Percentiles rank a stretch among this genome's conserved stretches.
Conservation (phyloP, 2,797 vertebrate species). For the Thaleichthys pacificus region DNA sequence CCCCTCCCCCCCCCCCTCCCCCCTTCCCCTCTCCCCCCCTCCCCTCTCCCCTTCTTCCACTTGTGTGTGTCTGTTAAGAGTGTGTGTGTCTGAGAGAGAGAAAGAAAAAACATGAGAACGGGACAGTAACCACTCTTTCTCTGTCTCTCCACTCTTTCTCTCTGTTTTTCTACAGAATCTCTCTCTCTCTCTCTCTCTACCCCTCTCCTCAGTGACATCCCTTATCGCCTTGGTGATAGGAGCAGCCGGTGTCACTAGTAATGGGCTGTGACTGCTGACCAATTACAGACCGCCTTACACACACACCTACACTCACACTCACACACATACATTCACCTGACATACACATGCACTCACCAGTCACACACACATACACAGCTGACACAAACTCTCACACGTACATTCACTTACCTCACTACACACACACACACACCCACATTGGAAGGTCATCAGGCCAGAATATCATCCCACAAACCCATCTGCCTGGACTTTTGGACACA, state of each 20-base stretch:
- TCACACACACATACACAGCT: too few relatives aligned
- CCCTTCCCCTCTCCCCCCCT: neutral
- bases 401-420: too few relatives aligned
- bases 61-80: neutral
- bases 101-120: neutral
- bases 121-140: neutral
- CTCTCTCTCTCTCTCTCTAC: neutral
- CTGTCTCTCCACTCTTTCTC: neutral
- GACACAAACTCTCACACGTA: too few relatives aligned
- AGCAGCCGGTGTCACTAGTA: conserved; percentile 8
- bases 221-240: neutral
- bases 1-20: neutral
- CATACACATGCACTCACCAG: neutral
- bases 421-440: too few relatives aligned
- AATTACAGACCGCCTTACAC: conserved; percentile 3
- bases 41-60: neutral
- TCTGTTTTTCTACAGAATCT: neutral
- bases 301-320: neutral
- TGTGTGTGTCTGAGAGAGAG: neutral
- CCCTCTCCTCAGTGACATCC: neutral
- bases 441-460: too few relatives aligned
- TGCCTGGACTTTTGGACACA: too few relatives aligned
- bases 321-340: too few relatives aligned
- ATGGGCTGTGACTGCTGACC: conserved; percentile 11
- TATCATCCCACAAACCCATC: too few relatives aligned